Conservation (phyloP, 2,888 invertebrate genomes). For the Eristalis pertinax region DNA sequence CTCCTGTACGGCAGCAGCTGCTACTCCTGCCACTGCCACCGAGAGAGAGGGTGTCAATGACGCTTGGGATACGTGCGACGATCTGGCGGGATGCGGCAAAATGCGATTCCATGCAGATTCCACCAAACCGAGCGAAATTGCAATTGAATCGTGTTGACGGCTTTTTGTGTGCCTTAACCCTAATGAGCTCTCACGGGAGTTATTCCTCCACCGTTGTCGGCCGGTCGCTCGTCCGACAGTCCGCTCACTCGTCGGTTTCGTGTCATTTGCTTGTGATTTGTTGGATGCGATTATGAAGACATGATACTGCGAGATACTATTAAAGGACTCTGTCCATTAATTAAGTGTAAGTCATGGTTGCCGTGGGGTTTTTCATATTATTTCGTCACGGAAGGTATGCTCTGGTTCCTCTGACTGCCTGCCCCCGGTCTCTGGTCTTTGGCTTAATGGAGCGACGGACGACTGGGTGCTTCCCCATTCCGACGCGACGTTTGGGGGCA, state of each 20-base stretch:
- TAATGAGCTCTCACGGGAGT: constrained; percentile 71
- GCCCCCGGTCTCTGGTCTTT: no score
- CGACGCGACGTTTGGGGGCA: not conserved
- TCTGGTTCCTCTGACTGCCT: not conserved
- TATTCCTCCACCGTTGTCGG: constrained; percentile 30
- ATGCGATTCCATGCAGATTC: constrained; percentile 56
- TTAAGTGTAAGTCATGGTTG: constrained; percentile 68
- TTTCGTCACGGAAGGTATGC: constrained; percentile 67
- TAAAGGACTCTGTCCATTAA: constrained; percentile 71
- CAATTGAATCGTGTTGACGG: constrained; percentile 72
- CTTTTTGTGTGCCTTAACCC: constrained; percentile 64
- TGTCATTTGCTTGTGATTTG: constrained; percentile 72
- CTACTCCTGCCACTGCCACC: constrained; percentile 39
- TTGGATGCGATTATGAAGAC: constrained; percentile 71
- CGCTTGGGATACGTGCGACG: constrained; percentile 53
- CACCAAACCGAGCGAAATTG: constrained; percentile 55
- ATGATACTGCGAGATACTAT: constrained; percentile 69
- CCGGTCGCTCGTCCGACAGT: not conserved
- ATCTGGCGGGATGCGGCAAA: no score
- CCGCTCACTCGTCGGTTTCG: constrained; percentile 57
- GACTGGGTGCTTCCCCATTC: constrained; percentile 14
- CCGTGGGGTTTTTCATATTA: constrained; percentile 60
- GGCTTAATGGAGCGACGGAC: not conserved
- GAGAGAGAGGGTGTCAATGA: constrained; percentile 69
- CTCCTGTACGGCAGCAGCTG: constrained; percentile 32